phyloP scores from a whole-genome alignment of 37 sponge, comb jelly and placozoan genomes.

The Ianthella basta region DNA sequence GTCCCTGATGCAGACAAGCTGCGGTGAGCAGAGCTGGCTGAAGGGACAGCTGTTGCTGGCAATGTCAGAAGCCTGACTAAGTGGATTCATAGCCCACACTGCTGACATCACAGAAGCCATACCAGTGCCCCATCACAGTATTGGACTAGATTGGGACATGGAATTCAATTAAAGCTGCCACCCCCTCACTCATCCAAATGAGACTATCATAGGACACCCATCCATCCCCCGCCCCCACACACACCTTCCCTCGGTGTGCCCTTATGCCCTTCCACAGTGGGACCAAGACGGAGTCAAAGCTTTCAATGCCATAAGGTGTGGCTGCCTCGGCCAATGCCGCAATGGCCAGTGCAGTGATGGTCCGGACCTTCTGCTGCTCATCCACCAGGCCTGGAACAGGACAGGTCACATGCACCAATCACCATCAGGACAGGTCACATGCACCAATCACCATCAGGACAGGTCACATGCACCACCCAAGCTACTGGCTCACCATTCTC shows the following conservation, averaged over 20 bases:
- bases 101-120: too few relatives aligned
- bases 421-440: background rate
- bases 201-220: too few relatives aligned
- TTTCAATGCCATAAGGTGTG: slow-evolving; percentile 98
- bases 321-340: slow-evolving; percentile 99
- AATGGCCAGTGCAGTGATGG: slow-evolving; percentile 97
- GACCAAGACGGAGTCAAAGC: slow-evolving; percentile 97
- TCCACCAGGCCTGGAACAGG: slow-evolving; percentile 74
- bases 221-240: too few relatives aligned
- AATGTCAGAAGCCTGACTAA: too few relatives aligned
- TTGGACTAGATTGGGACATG: too few relatives aligned
- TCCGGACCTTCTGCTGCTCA: slow-evolving; percentile 99
- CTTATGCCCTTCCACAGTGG: slow-evolving; percentile 98
- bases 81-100: too few relatives aligned
- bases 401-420: background rate
- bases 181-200: too few relatives aligned
- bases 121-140: too few relatives aligned
- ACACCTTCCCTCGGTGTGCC: slow-evolving; percentile 71
- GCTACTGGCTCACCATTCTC: slow-evolving; percentile 73
- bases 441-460: background rate
- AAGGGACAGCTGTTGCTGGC: too few relatives aligned
- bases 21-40: too few relatives aligned
- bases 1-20: too few relatives aligned
- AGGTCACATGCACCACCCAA: background rate
- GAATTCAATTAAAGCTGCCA: too few relatives aligned